These are phyloP conservation scores for Muraenolepis orangiensis DNA, from an alignment of 2,797 vertebrate species.

Conservation along the genomic window DNA sequence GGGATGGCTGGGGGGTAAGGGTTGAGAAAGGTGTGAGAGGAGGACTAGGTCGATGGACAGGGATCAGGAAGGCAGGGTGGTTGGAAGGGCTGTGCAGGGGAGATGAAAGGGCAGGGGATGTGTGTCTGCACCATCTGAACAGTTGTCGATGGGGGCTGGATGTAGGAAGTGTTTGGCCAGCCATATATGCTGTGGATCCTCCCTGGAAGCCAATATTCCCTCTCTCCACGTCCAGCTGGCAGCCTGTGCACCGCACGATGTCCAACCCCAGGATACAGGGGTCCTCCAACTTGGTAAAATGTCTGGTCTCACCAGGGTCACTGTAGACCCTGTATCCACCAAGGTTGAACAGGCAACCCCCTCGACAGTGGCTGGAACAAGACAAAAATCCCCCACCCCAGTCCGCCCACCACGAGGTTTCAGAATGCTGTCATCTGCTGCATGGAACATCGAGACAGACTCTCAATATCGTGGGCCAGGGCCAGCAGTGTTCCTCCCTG, in stretches of 20 bases:
- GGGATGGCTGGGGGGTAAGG: background rate
- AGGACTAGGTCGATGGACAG: background rate
- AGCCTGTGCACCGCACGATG: background rate
- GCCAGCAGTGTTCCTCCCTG: background rate
- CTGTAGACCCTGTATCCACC: background rate
- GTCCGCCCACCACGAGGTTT: background rate
- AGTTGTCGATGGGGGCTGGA: background rate
- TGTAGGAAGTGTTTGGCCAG: background rate
- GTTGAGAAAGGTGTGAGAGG: background rate
- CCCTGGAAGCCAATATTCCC: background rate
- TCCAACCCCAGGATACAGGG: background rate
- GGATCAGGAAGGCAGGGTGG: background rate
- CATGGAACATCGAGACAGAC: background rate
- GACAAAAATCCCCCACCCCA: background rate
- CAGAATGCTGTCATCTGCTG: background rate
- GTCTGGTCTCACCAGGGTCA: background rate
- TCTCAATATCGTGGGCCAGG: background rate
- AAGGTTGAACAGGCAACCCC: background rate
- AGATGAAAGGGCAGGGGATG: too few species aligned
- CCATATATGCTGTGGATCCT: background rate
- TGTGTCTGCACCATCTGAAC: background rate
- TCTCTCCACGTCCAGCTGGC: background rate
- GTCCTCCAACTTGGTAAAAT: background rate
- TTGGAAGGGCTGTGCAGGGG: background rate
- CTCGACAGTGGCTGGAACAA: background rate